Evolutionary conservation across 64 coral and sea anemone genomes (phyloP).

Genomic region (Anthopleura sola): DNA sequence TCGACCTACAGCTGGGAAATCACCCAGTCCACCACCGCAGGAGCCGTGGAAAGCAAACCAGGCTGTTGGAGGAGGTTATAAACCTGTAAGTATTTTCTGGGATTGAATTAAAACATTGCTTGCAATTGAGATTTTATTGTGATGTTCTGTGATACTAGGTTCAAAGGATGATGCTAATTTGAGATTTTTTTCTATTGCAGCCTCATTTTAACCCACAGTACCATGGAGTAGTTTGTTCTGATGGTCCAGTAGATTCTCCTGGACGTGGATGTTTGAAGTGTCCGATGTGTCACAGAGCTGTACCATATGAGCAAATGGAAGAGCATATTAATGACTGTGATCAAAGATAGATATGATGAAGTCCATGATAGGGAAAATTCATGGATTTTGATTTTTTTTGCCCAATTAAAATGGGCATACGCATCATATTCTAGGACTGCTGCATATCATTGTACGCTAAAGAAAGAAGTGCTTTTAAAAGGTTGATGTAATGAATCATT

Average conservation of each 20-base stretch:
- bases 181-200: not conserved
- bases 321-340: constrained; percentile 54
- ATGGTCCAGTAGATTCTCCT: constrained; percentile 26
- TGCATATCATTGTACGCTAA: too few species aligned
- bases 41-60: constrained; percentile 14
- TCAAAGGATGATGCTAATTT: not conserved
- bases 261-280: constrained; percentile 19
- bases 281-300: constrained; percentile 26
- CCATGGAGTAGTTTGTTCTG: not conserved
- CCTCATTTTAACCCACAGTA: not conserved
- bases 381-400: not conserved
- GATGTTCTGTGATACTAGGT: not conserved
- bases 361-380: not conserved
- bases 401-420: not conserved
- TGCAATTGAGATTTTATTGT: too few species aligned
- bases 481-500: not conserved
- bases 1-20: not conserved
- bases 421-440: too few species aligned
- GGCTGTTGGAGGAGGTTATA: not conserved
- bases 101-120: not conserved
- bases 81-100: not conserved
- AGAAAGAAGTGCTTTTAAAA: too few species aligned
- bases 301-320: constrained; percentile 41
- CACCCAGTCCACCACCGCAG: not conserved
- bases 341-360: not conserved